A percentile compares a stretch with the other conserved stretches of the same genome.
Evolutionary conservation across 2,888 invertebrate species (phyloP).

Genomic region (Agrochola lychnidis): DNA sequence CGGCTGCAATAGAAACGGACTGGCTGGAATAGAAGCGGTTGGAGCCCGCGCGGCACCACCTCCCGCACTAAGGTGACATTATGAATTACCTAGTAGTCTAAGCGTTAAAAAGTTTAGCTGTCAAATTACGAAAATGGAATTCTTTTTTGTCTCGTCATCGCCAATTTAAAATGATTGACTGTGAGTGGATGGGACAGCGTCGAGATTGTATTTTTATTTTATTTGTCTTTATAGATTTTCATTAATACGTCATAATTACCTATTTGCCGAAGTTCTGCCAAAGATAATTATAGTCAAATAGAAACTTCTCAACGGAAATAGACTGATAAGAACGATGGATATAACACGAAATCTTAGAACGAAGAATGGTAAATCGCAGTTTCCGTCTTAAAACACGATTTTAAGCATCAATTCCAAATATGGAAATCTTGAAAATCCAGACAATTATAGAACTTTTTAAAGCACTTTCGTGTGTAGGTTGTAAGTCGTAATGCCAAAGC

Average conservation of each 20-base stretch:
- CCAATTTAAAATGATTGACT: not conserved
- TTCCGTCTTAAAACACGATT: not conserved
- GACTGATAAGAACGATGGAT: not conserved
- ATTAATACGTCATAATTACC: not conserved
- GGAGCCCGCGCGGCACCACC: slow-evolving; percentile 84
- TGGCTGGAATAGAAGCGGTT: slow-evolving; percentile 66
- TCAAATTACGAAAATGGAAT: slow-evolving; percentile 15
- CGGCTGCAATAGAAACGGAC: slow-evolving; percentile 69
- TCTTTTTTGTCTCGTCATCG: not conserved
- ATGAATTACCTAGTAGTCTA: not conserved
- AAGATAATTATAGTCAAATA: slow-evolving; percentile 17
- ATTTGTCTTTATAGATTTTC: not conserved
- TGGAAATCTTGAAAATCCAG: slow-evolving; percentile 22
- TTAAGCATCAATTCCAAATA: slow-evolving; percentile 39
- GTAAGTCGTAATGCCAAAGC: slow-evolving; percentile 72
- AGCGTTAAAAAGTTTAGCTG: slow-evolving; percentile 1
- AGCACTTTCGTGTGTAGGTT: slow-evolving; percentile 39
- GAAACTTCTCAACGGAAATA: not conserved
- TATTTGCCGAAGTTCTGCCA: not conserved
- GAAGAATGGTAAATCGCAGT: not conserved
- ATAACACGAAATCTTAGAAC: not conserved
- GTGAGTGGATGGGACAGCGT: not conserved
- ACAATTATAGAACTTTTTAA: slow-evolving; percentile 17
- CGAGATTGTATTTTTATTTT: not conserved
- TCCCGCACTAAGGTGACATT: slow-evolving; percentile 24